Evolutionary conservation across 2,888 invertebrate species (phyloP).

Genomic region (Cheilosia grossa): DNA sequence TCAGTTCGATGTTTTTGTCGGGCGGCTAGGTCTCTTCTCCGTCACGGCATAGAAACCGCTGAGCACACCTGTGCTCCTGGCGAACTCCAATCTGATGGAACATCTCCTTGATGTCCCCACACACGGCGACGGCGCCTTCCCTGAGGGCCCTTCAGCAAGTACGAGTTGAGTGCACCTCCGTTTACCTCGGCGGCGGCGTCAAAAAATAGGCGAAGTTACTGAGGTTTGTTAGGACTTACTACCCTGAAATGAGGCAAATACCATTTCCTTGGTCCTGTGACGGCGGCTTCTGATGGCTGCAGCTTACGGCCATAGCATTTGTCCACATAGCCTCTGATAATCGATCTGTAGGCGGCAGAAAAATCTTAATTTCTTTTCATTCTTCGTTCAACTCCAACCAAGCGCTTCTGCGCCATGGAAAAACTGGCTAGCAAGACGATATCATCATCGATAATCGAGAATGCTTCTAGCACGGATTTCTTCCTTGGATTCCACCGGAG

Average conservation of each 20-base stretch:
- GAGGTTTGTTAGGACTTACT: constrained; percentile 69
- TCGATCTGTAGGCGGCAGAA: constrained; percentile 40
- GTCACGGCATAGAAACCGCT: constrained; percentile 18
- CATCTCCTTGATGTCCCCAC: constrained; percentile 77
- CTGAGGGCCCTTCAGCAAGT: constrained; percentile 78
- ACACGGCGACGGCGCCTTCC: no score
- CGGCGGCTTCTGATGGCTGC: no score
- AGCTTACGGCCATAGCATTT: constrained; percentile 3
- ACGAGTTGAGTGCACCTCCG: constrained; percentile 76
- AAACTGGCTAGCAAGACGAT: constrained; percentile 44
- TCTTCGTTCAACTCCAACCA: constrained; percentile 59
- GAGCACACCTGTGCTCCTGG: constrained; percentile 8
- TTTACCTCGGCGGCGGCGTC: constrained; percentile 77
- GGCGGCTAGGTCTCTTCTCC: background rate
- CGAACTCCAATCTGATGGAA: constrained; percentile 58
- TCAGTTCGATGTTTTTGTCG: no score
- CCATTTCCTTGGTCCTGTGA: no score
- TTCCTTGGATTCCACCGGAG: constrained; percentile 10
- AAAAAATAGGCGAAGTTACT: constrained; percentile 76
- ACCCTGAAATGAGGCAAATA: no score
- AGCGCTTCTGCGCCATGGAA: constrained; percentile 55
- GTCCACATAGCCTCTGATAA: constrained; percentile 48
- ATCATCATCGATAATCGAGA: constrained; percentile 29
- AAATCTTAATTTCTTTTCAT: constrained; percentile 55
- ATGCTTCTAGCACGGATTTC: constrained; percentile 23